These are phyloP conservation scores for Xestia xanthographa DNA, from an alignment of 2,888 invertebrate species.

Conservation along the genomic window DNA sequence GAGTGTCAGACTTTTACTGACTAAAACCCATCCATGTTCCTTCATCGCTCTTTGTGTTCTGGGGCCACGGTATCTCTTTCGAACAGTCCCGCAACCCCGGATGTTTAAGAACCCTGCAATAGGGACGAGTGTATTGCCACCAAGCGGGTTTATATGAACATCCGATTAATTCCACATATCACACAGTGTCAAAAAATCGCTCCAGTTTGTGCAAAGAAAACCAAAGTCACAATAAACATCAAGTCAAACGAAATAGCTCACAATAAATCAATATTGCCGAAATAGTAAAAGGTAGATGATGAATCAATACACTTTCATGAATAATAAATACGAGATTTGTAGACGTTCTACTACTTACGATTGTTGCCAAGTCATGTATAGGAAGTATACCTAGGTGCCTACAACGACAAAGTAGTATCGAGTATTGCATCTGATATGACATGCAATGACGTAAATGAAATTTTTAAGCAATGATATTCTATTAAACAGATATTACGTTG, in stretches of 20 bases:
- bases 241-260: constrained; percentile 10
- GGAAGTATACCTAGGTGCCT: not conserved
- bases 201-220: not conserved
- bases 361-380: constrained; percentile 8
- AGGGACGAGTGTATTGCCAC: not conserved
- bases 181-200: not conserved
- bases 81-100: too few relatives aligned
- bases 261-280: constrained; percentile 42
- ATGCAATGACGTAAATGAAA: too few relatives aligned
- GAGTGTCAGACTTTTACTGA: too few relatives aligned
- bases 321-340: constrained; percentile 55
- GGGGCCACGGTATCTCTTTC: too few relatives aligned
- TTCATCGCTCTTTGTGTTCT: too few relatives aligned
- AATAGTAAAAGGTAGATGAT: constrained; percentile 22
- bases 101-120: not conserved
- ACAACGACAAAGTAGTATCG: too few relatives aligned
- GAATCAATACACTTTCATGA: constrained; percentile 45
- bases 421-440: too few relatives aligned
- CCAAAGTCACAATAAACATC: constrained; percentile 11
- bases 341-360: constrained; percentile 27
- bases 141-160: not conserved
- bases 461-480: too few relatives aligned
- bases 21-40: too few relatives aligned
- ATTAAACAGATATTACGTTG: too few relatives aligned
- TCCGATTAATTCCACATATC: not conserved